These are phyloP conservation scores for Lasioglossum albipes DNA, from an alignment of 1,140 invertebrate species.

Conservation along the genomic window DNA sequence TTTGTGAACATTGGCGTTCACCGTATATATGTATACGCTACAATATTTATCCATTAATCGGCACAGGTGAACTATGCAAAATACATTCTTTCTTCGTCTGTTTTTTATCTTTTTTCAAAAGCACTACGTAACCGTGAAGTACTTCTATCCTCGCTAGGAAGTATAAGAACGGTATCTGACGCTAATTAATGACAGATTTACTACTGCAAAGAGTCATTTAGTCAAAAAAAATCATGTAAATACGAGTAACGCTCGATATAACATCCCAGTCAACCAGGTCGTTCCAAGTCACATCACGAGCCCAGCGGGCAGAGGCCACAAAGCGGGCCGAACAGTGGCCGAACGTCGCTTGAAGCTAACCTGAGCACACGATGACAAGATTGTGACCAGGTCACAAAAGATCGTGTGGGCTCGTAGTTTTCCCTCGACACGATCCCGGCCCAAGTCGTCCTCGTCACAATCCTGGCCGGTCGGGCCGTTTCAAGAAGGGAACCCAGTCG, in stretches of 20 bases:
- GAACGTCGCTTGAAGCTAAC: no score
- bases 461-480: no score
- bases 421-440: no score
- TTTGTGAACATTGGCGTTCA: constrained; percentile 36
- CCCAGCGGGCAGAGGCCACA: no score
- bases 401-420: no score
- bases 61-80: constrained; percentile 35
- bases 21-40: constrained; percentile 34
- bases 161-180: constrained; percentile 33
- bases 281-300: no score
- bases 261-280: no score
- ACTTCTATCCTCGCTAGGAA: constrained; percentile 30
- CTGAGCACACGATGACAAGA: no score
- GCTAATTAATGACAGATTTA: constrained; percentile 17
- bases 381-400: no score
- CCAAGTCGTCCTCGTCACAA: no score
- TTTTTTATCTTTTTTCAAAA: constrained; percentile 30
- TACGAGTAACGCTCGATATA: constrained; percentile 23
- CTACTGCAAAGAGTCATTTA: constrained; percentile 17
- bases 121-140: constrained; percentile 1
- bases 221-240: constrained; percentile 30
- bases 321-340: no score
- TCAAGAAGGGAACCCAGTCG: no score
- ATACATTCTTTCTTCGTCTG: constrained; percentile 12
- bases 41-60: constrained; percentile 41